phyloP scores from a whole-genome alignment of 2,888 invertebrate genomes.

The Lithosia quadra region DNA sequence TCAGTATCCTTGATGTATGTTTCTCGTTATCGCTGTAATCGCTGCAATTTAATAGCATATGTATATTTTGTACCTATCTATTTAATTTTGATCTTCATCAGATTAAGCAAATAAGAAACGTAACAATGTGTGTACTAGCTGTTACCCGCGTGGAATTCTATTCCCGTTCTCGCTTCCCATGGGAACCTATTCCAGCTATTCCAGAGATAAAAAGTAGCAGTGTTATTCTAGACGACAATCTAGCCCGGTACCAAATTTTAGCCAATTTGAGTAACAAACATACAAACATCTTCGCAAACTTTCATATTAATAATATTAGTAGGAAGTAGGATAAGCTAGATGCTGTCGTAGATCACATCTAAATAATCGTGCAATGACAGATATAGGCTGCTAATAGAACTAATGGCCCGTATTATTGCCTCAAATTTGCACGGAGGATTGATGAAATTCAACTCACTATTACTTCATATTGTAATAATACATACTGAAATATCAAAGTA shows the following conservation, averaged over 20 bases:
- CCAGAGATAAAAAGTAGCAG: too few species aligned
- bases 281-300: too few species aligned
- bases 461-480: slow-evolving; percentile 46
- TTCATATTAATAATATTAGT: too few species aligned
- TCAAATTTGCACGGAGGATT: slow-evolving; percentile 45
- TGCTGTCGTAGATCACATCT: not conserved
- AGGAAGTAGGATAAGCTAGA: too few species aligned
- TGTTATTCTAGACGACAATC: too few species aligned
- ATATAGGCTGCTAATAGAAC: slow-evolving; percentile 21
- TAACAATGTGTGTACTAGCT: too few species aligned
- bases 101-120: not conserved
- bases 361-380: not conserved
- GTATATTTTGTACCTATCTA: not conserved
- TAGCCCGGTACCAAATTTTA: too few species aligned
- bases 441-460: slow-evolving; percentile 50
- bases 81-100: not conserved
- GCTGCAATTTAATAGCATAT: not conserved
- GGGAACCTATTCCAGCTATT: too few species aligned
- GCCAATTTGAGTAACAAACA: too few species aligned
- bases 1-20: not conserved
- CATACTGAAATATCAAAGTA: slow-evolving; percentile 45
- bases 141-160: too few species aligned
- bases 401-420: slow-evolving; percentile 36
- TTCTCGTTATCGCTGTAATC: not conserved
- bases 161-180: too few species aligned